phyloP scores from a whole-genome alignment of 1,140 invertebrate genomes.

The Agrypnia vestita region DNA sequence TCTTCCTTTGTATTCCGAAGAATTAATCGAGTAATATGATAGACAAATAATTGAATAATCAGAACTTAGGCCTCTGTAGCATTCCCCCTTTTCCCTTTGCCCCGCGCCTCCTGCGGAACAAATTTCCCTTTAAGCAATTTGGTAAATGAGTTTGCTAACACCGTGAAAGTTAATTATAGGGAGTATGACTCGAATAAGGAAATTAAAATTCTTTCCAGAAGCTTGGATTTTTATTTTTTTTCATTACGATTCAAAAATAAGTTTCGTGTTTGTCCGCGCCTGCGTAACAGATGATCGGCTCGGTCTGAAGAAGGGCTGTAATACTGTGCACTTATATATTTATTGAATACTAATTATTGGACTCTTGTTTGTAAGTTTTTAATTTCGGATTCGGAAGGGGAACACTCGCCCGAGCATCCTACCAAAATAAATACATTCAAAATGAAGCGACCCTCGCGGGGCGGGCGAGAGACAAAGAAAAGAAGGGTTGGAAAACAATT shows the following conservation, averaged over 20 bases:
- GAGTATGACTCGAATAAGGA: slow-evolving; percentile 62
- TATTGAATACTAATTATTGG: slow-evolving; percentile 61
- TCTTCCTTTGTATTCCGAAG: slow-evolving; percentile 18
- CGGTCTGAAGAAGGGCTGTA: neutral
- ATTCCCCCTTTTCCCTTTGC: neutral
- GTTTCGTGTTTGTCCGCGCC: slow-evolving; percentile 51
- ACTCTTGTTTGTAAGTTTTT: slow-evolving; percentile 60
- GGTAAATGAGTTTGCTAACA: slow-evolving; percentile 62
- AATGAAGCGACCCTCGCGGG: slow-evolving; percentile 23
- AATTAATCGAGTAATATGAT: slow-evolving; percentile 48
- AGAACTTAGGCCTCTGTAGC: slow-evolving; percentile 27
- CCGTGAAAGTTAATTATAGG: slow-evolving; percentile 62
- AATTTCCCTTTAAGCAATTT: slow-evolving; percentile 62
- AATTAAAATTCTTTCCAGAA: slow-evolving; percentile 62
- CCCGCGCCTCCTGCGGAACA: slow-evolving; percentile 34
- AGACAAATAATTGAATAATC: slow-evolving; percentile 61
- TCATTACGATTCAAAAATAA: slow-evolving; percentile 61
- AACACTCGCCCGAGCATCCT: neutral
- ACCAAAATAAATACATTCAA: slow-evolving; percentile 44
- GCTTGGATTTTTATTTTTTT: slow-evolving; percentile 61
- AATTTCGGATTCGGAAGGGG: slow-evolving; percentile 42
- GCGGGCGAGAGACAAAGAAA: slow-evolving; percentile 40
- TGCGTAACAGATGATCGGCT: neutral
- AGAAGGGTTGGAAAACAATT: slow-evolving; percentile 56
- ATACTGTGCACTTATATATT: slow-evolving; percentile 52